These are phyloP conservation scores for Parasteatoda lunata DNA, from an alignment of 2,888 invertebrate species.

Conservation along the genomic window DNA sequence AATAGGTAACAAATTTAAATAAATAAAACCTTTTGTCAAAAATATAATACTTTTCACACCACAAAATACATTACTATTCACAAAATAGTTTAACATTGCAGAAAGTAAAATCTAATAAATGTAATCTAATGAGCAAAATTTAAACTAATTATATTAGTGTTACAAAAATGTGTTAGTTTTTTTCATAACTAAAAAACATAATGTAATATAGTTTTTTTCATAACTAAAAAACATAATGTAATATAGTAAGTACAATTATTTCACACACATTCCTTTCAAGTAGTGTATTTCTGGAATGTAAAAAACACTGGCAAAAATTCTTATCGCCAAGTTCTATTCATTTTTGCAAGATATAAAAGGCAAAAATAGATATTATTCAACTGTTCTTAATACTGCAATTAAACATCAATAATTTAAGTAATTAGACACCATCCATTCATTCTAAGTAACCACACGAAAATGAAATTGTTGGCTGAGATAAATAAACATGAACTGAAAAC, in stretches of 20 bases:
- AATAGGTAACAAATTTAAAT: neutral
- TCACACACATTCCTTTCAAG: neutral
- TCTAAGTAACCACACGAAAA: neutral
- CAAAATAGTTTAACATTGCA: no score
- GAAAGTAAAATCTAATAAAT: no score
- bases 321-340: neutral
- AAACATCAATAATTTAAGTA: neutral
- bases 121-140: no score
- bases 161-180: no score
- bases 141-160: no score
- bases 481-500: neutral
- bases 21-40: neutral
- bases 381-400: neutral
- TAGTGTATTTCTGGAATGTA: neutral
- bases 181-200: no score
- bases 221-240: no score
- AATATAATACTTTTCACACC: neutral
- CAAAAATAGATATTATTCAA: neutral
- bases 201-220: no score
- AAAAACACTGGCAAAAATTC: neutral
- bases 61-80: neutral
- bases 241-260: no score
- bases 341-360: neutral
- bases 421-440: neutral
- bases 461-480: conserved; percentile 2